A percentile compares a stretch with the other conserved stretches of the same genome.
Conservation (phyloP, 1,140 invertebrate species). For the Diachasma alloeum region DNA sequence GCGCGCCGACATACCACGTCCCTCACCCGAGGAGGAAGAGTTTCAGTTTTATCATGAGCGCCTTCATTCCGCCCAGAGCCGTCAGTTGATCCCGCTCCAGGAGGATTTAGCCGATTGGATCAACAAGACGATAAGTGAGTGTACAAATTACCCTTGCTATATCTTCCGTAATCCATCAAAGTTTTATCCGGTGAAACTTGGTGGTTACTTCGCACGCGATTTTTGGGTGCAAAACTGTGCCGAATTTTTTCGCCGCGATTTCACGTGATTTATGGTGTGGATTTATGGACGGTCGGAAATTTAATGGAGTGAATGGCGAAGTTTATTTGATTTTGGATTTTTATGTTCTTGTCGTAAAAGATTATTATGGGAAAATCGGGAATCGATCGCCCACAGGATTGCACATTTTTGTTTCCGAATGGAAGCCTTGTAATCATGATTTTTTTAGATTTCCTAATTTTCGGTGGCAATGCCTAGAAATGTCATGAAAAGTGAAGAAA, state of each 20-base stretch:
- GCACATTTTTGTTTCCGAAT: too few relatives aligned
- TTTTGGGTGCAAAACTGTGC: neutral
- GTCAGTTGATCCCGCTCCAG: slow-evolving; percentile 81
- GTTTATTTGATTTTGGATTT: neutral
- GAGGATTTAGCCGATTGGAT: slow-evolving; percentile 90
- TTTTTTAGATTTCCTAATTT: too few relatives aligned
- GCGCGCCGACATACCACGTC: slow-evolving; percentile 68
- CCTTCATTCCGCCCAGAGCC: slow-evolving; percentile 78
- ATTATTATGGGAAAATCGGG: neutral
- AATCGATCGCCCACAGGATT: too few relatives aligned
- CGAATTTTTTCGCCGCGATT: neutral
- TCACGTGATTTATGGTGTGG: neutral
- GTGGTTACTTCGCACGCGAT: slow-evolving; percentile 15
- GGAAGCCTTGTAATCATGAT: too few relatives aligned
- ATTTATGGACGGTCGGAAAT: neutral
- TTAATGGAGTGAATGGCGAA: neutral
- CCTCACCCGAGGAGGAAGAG: slow-evolving; percentile 73
- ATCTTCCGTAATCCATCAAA: slow-evolving; percentile 12
- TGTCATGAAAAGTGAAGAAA: too few relatives aligned
- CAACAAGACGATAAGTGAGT: slow-evolving; percentile 82
- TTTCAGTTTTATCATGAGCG: slow-evolving; percentile 80
- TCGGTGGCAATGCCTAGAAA: too few relatives aligned
- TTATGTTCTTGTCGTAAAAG: neutral
- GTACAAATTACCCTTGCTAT: neutral
- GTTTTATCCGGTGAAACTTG: slow-evolving; percentile 9